A percentile compares a stretch with the other conserved stretches of the same genome.
phyloP scores from a whole-genome alignment of 2,888 invertebrate genomes.

The Trichacis sp. region DNA sequence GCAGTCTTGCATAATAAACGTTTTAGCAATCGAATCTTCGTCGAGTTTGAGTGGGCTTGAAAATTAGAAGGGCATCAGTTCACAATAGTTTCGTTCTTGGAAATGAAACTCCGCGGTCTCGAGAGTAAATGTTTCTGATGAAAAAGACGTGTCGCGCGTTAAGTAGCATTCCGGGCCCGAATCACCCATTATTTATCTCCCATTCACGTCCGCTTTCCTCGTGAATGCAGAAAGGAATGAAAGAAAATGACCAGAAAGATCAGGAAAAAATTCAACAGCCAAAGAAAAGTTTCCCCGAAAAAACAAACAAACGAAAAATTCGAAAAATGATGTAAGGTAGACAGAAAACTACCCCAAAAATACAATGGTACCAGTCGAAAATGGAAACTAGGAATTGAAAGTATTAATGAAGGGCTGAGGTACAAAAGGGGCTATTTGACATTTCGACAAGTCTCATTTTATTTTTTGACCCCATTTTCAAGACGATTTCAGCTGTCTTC shows the following conservation, averaged over 20 bases:
- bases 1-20: constrained; percentile 19
- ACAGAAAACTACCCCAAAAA: too few species aligned
- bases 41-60: constrained; percentile 6
- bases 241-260: neutral
- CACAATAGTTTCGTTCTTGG: constrained; percentile 20
- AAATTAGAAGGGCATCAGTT: constrained; percentile 30
- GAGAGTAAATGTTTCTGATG: constrained; percentile 5
- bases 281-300: neutral
- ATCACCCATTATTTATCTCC: neutral
- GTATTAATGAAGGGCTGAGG: too few species aligned
- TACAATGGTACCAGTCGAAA: too few species aligned
- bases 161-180: neutral
- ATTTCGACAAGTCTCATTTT: too few species aligned
- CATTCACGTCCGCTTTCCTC: neutral
- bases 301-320: too few species aligned
- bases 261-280: neutral
- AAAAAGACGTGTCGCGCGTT: neutral
- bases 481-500: too few species aligned
- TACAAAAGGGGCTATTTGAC: too few species aligned
- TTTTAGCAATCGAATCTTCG: constrained; percentile 6
- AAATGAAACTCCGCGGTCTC: constrained; percentile 3
- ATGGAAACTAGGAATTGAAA: too few species aligned
- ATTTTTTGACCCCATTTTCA: too few species aligned
- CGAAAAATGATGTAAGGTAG: too few species aligned
- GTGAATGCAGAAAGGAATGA: neutral